Base-by-base conservation (phyloP, 2,797 vertebrate genomes). In the Trachops cirrhosus region DNA sequence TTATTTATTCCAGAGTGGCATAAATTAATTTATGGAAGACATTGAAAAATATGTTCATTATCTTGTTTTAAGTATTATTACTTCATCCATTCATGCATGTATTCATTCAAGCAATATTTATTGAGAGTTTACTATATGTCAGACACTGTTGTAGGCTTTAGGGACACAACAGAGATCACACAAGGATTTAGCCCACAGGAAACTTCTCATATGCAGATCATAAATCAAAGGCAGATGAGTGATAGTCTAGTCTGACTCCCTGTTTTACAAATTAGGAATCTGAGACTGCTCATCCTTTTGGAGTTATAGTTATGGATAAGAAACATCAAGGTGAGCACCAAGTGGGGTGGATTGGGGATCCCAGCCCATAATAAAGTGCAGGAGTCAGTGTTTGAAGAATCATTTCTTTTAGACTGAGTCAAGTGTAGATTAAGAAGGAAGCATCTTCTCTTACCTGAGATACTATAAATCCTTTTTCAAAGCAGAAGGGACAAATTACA, bases 351-450 rank as follows among this genome's bases (percentile, higher is more conserved):
- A 24, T 0, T 22, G 26, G 10, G 24, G 34, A 92, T 46, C 7
- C 12, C 18, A 86, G 6, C 24, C 68, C 64, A 39, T 83, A 71
- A 86, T 15, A 82, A 80, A 93, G 34, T 48, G 26, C 8, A 29
- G 14, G 48, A 67, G 9, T 78, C 54, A 68, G 39, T 29, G n/a
- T 62, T 79, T 70, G 57, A 84, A 84, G 50, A 70, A 34, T 62
- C 48, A 73, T 79, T 92, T 89, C 34, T n/a, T 59, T 79, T 94
- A 79, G 32, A 80, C 14, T 37, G 37, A 83, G 26, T 86, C 44
- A 90, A 74, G n/a, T 86, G 89, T 92, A 79, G 21, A 89, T 37
- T 57, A 87, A 90, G n/a, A 62, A 96, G 48, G 37, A 88, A 80
- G 24, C 62, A 54, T 54, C n/a, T 74, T 18, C 26, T 96, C 34